phyloP scores from a whole-genome alignment of 2,888 invertebrate genomes.

The Patella caerulea region DNA sequence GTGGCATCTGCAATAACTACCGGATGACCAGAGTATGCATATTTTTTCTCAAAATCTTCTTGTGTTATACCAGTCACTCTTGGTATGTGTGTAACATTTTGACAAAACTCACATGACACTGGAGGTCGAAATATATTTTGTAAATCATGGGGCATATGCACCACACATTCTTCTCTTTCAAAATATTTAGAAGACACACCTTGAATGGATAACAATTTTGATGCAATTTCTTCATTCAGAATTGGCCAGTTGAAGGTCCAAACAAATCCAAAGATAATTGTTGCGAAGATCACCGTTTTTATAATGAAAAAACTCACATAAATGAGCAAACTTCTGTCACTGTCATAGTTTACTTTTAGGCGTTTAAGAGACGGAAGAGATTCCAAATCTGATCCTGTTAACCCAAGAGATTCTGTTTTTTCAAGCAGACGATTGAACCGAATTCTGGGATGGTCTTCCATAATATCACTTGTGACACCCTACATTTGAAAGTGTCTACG shows the following conservation, averaged over 20 bases:
- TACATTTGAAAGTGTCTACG: not conserved
- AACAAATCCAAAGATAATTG: slow-evolving; percentile 29
- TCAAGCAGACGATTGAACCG: slow-evolving; percentile 41
- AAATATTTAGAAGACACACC: slow-evolving; percentile 29
- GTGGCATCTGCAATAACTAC: slow-evolving; percentile 89
- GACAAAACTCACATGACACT: slow-evolving; percentile 85
- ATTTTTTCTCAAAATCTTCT: slow-evolving; percentile 80
- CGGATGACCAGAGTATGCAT: slow-evolving; percentile 84
- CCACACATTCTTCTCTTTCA: slow-evolving; percentile 42
- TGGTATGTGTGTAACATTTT: slow-evolving; percentile 77
- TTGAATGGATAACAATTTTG: slow-evolving; percentile 44
- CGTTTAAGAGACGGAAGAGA: slow-evolving; percentile 41
- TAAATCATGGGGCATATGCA: slow-evolving; percentile 46
- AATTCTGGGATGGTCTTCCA: slow-evolving; percentile 17
- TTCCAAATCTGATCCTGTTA: slow-evolving; percentile 47
- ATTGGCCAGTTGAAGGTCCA: slow-evolving; percentile 56
- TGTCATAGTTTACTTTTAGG: not conserved
- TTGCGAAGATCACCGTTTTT: slow-evolving; percentile 17
- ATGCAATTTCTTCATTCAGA: slow-evolving; percentile 36
- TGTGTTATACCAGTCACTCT: slow-evolving; percentile 80
- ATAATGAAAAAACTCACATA: too few species aligned
- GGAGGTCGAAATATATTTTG: slow-evolving; percentile 80
- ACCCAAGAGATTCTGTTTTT: slow-evolving; percentile 47
- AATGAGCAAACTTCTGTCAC: too few species aligned
- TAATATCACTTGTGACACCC: not conserved